Conservation (phyloP, 2,797 vertebrate genomes). For the Geotrypetes seraphini region DNA sequence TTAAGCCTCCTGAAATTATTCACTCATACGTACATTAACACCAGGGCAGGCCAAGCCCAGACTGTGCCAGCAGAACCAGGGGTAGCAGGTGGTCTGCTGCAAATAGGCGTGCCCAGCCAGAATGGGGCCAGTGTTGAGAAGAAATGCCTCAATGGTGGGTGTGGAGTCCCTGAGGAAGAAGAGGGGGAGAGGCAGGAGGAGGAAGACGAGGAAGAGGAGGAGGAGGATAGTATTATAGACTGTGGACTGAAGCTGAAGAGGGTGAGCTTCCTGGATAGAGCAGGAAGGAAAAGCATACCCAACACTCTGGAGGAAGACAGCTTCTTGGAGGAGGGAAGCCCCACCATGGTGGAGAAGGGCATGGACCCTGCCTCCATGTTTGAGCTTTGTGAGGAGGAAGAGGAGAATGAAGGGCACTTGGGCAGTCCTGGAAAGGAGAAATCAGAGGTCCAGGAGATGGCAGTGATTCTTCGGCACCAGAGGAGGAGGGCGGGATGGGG, state of each 20-base stretch:
- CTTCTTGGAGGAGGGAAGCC: conserved; percentile 86
- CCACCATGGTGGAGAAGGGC: conserved; percentile 91
- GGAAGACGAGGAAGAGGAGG: conserved; percentile 63
- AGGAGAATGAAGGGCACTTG: conserved; percentile 52
- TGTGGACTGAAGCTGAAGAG: conserved; percentile 84
- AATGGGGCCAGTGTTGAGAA: conserved; percentile 48
- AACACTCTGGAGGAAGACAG: conserved; percentile 49
- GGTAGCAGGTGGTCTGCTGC: not conserved
- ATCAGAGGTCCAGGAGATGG: conserved; percentile 39
- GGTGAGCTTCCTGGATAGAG: conserved; percentile 89
- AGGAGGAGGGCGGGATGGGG: conserved; percentile 21
- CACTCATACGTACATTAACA: conserved; percentile 43
- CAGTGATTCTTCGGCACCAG: conserved; percentile 38
- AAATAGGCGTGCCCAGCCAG: conserved; percentile 24
- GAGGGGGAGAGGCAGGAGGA: conserved; percentile 51
- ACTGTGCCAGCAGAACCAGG: conserved; percentile 34
- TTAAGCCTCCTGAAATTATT: conserved; percentile 54
- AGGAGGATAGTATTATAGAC: conserved; percentile 76
- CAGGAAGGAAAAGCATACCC: conserved; percentile 51
- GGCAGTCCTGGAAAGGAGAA: conserved; percentile 17
- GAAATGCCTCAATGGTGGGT: conserved; percentile 85
- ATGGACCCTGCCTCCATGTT: conserved; percentile 79
- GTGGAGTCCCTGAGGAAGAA: conserved; percentile 80
- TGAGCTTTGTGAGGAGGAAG: conserved; percentile 80
- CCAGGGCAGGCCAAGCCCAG: conserved; percentile 44